Conservation (phyloP, 2,113 vertebrate genomes). For the Dicerorhinus sumatrensis region DNA sequence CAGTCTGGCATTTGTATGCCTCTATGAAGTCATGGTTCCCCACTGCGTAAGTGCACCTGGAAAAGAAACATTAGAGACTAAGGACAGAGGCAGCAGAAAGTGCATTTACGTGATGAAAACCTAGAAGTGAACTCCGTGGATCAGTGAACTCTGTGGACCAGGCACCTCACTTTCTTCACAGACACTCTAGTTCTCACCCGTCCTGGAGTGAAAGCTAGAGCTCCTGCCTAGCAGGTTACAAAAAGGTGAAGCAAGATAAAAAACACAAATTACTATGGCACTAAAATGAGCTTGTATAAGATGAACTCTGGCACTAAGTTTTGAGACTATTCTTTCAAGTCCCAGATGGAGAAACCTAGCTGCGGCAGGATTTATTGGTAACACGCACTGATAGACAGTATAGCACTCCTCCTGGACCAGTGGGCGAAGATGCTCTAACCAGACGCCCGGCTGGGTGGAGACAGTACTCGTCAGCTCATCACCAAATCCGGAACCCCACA, state of each 20-base stretch:
- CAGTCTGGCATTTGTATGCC: slow-evolving; percentile 97
- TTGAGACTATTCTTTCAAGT: background rate
- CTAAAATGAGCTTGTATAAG: rapidly evolving
- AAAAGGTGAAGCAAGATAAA: background rate
- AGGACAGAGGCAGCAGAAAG: background rate
- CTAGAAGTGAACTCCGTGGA: rapidly evolving
- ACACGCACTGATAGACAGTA: too few relatives aligned
- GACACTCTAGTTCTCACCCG: rapidly evolving
- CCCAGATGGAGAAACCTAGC: background rate
- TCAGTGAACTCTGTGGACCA: too few relatives aligned
- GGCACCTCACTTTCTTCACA: background rate
- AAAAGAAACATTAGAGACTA: slow-evolving; percentile 56
- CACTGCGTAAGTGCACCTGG: slow-evolving; percentile 95
- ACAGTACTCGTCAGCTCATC: background rate
- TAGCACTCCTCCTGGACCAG: too few relatives aligned
- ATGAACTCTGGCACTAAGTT: background rate
- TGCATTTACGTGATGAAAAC: rapidly evolving
- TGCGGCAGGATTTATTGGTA: background rate
- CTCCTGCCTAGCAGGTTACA: background rate
- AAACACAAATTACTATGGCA: background rate
- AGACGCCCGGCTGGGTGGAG: too few relatives aligned
- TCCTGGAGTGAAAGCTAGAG: background rate
- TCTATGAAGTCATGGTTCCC: slow-evolving; percentile 98
- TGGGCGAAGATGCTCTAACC: background rate
- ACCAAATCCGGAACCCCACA: background rate